Conservation (phyloP, 2,113 vertebrate genomes). For the Hystrix cristata region DNA sequence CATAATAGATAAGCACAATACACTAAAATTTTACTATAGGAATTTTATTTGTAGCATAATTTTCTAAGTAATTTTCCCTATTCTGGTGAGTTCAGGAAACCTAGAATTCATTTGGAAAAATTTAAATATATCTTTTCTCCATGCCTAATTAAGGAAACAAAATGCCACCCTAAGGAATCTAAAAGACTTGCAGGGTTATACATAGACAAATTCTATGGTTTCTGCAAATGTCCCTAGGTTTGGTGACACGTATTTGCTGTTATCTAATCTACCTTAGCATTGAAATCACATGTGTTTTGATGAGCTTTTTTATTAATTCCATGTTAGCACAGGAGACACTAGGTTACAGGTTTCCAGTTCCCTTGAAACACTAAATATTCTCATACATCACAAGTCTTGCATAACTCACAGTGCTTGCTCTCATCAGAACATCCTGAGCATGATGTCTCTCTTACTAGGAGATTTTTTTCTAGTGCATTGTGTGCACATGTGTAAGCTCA, state of each 20-base stretch:
- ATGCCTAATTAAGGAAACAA: neutral
- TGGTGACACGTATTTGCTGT: neutral
- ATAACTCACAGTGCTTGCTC: neutral
- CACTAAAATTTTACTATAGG: neutral
- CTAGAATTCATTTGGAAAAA: neutral
- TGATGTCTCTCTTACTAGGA: neutral
- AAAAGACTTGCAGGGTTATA: neutral
- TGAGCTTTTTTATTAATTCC: slow-evolving; percentile 10
- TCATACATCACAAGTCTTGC: neutral
- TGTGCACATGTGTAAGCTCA: neutral
- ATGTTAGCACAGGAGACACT: neutral
- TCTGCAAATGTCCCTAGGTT: neutral
- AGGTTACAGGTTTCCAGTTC: neutral
- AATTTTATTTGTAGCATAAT: neutral
- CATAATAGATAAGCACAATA: neutral
- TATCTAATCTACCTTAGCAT: neutral
- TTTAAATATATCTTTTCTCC: neutral
- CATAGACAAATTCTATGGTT: neutral
- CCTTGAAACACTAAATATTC: slow-evolving; percentile 45
- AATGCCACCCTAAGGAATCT: neutral
- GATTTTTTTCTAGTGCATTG: neutral
- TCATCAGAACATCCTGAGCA: slow-evolving; percentile 34
- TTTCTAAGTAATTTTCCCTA: slow-evolving; percentile 28
- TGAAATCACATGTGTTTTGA: neutral
- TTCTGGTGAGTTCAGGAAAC: neutral